These are phyloP conservation scores for Heliconius himera DNA, from an alignment of 1,140 invertebrate species.

Conservation along the genomic window DNA sequence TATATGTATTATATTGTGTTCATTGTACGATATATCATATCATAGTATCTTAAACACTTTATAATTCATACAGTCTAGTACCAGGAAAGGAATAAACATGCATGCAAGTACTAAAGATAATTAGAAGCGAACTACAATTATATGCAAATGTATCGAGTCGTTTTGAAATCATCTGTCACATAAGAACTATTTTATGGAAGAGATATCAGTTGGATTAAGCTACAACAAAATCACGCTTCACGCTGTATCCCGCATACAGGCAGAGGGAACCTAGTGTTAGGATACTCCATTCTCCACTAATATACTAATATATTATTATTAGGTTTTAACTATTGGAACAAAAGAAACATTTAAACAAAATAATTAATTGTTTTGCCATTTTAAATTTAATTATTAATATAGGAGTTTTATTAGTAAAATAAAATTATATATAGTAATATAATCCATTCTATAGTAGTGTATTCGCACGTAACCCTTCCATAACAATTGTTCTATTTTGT, in stretches of 20 bases:
- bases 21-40: neutral
- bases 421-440: too few relatives aligned
- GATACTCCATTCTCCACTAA: too few relatives aligned
- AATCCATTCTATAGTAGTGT: neutral
- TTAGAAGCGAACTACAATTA: conserved; percentile 66
- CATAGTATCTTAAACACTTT: conserved; percentile 5
- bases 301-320: too few relatives aligned
- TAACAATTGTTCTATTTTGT: conserved; percentile 33
- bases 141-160: conserved; percentile 70
- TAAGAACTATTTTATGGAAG: conserved; percentile 15
- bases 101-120: conserved; percentile 46
- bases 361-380: too few relatives aligned
- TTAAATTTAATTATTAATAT: too few relatives aligned
- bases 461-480: neutral
- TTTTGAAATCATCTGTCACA: conserved; percentile 65
- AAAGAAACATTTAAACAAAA: too few relatives aligned
- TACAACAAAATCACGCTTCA: too few relatives aligned
- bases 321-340: too few relatives aligned
- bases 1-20: neutral
- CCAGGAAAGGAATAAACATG: conserved; percentile 44
- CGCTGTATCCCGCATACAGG: too few relatives aligned
- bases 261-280: too few relatives aligned
- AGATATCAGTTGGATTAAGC: neutral
- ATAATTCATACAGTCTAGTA: conserved; percentile 30
- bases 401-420: too few relatives aligned